Evolutionary conservation across 1,140 invertebrate genomes (phyloP).

Genomic region (Drosophila ficusphila): DNA sequence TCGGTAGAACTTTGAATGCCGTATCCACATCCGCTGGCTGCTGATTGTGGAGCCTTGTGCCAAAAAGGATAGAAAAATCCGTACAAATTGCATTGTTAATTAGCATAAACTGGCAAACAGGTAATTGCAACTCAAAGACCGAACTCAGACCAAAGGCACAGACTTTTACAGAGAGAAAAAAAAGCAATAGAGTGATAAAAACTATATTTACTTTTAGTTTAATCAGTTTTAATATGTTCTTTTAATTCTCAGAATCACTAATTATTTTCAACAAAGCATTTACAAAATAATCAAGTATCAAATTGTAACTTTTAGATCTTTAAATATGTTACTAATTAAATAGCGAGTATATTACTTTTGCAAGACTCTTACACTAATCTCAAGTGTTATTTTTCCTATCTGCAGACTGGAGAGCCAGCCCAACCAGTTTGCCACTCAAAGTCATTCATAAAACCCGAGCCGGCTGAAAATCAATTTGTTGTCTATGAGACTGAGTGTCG

Average conservation of each 20-base stretch:
- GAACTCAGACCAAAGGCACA: conserved; percentile 3
- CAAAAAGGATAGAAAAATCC: conserved; percentile 47
- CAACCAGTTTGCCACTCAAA: conserved; percentile 71
- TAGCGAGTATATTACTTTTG: too few species aligned
- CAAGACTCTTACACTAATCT: not conserved
- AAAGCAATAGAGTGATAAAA: not conserved
- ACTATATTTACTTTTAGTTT: too few species aligned
- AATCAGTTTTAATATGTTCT: not conserved
- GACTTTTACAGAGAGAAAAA: conserved; percentile 1
- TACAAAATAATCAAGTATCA: too few species aligned
- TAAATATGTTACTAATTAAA: too few species aligned
- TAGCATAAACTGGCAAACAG: conserved; percentile 66
- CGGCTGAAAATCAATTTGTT: conserved; percentile 57
- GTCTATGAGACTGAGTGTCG: conserved; percentile 27
- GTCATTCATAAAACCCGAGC: conserved; percentile 64
- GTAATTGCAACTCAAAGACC: conserved; percentile 47
- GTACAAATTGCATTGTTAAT: conserved; percentile 66
- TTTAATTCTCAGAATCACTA: too few species aligned
- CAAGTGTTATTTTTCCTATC: not conserved
- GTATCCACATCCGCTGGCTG: conserved; percentile 32
- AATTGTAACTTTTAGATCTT: too few species aligned
- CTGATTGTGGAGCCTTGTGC: conserved; percentile 28
- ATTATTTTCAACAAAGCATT: too few species aligned
- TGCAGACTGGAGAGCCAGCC: conserved; percentile 9
- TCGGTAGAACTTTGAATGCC: conserved; percentile 31